Evolutionary conservation across 2,113 vertebrate species (phyloP).

Genomic region (Scortum barcoo): DNA sequence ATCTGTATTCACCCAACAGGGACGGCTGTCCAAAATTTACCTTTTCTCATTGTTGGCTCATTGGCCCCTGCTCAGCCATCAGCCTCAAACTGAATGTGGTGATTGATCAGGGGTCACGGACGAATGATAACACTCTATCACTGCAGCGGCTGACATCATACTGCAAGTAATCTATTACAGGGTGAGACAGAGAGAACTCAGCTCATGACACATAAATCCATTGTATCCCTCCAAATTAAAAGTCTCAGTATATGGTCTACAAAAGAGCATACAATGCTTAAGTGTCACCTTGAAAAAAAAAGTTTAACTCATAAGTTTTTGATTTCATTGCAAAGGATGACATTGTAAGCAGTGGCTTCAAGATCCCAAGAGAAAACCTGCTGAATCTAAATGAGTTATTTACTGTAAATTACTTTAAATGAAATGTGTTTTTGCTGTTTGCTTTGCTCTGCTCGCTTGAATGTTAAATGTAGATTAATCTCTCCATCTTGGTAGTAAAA

Average conservation of each 20-base stretch:
- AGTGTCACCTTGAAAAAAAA: conserved; percentile 47
- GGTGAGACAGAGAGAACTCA: conserved; percentile 41
- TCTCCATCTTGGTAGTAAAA: conserved; percentile 48
- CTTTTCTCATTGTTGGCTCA: conserved; percentile 53
- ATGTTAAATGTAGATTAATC: conserved; percentile 63
- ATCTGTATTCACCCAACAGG: conserved; percentile 67
- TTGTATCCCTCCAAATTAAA: conserved; percentile 46
- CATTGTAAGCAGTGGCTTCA: not conserved
- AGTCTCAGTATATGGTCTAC: conserved; percentile 18
- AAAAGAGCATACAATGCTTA: conserved; percentile 5
- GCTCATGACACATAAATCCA: conserved; percentile 52
- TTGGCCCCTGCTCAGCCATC: conserved; percentile 52
- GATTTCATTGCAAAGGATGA: conserved; percentile 30
- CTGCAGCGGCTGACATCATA: conserved; percentile 58
- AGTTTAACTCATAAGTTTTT: not conserved
- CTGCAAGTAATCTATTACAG: conserved; percentile 68
- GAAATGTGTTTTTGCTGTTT: conserved; percentile 52
- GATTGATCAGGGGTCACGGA: conserved; percentile 73
- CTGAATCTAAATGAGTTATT: conserved; percentile 27
- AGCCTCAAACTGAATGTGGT: conserved; percentile 64
- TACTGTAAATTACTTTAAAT: conserved; percentile 40
- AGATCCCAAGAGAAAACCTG: not conserved
- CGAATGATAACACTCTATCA: conserved; percentile 74
- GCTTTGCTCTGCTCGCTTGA: conserved; percentile 40
- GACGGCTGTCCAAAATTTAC: conserved; percentile 65